phyloP scores from a whole-genome alignment of 2,888 invertebrate species.

The Allacma fusca region DNA sequence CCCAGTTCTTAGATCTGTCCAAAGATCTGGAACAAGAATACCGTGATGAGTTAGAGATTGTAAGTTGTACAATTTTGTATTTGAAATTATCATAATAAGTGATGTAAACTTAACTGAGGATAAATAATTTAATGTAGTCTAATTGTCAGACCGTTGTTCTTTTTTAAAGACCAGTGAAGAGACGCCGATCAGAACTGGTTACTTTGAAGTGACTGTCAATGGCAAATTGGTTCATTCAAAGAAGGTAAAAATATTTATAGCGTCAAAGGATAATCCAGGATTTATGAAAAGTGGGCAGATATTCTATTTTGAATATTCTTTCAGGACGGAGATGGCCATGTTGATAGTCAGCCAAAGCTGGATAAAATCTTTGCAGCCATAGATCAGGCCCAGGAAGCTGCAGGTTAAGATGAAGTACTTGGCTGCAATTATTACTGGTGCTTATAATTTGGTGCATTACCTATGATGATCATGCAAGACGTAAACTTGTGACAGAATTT shows the following conservation, averaged over 20 bases:
- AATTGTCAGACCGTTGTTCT: not conserved
- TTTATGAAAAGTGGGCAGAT: too few species aligned
- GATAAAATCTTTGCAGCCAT: constrained; percentile 48
- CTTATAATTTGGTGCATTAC: not conserved
- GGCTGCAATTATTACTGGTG: constrained; percentile 27
- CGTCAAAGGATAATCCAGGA: too few species aligned
- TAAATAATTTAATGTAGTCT: too few species aligned
- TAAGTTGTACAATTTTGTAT: constrained; percentile 37
- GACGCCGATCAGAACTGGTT: constrained; percentile 50
- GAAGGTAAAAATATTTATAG: constrained; percentile 48
- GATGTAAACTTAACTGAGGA: too few species aligned
- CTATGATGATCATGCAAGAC: not conserved
- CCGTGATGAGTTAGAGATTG: constrained; percentile 52
- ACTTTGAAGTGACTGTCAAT: constrained; percentile 51
- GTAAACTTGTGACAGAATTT: not conserved
- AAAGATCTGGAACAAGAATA: constrained; percentile 57
- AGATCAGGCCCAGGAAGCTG: constrained; percentile 41
- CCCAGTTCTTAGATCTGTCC: constrained; percentile 53
- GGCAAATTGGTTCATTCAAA: constrained; percentile 54
- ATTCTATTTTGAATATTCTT: constrained; percentile 1
- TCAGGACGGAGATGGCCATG: constrained; percentile 50
- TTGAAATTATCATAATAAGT: too few species aligned
- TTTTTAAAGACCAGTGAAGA: constrained; percentile 48
- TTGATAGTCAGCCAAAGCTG: constrained; percentile 50
- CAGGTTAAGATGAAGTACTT: too few species aligned